Evolutionary conservation across 2,888 invertebrate genomes (phyloP), one percentile per base, ranked within the genome.

Genomic region (Scelioninae gen. 2): DNA sequence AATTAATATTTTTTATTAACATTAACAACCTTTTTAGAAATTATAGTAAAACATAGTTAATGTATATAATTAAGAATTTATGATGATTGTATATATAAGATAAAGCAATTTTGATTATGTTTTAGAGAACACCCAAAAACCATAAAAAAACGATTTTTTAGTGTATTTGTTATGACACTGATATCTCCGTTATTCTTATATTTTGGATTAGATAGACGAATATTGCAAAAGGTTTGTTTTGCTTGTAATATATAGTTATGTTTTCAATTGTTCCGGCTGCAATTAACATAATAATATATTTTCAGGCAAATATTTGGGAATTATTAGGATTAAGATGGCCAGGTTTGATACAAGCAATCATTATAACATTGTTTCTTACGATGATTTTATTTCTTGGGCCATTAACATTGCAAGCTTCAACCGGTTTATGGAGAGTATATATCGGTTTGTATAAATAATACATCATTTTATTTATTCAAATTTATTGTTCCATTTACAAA

Each of bases 61-160:
- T n/a, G n/a, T n/a, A n/a, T n/a, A n/a, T n/a, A n/a, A n/a, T n/a
- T n/a, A n/a, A n/a, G n/a, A n/a, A n/a, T n/a, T n/a, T n/a, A n/a
- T n/a, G n/a, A n/a, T n/a, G n/a, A n/a, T n/a, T n/a, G n/a, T n/a
- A n/a, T n/a, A n/a, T n/a, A n/a, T n/a, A n/a, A n/a, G n/a, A n/a
- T n/a, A n/a, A n/a, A n/a, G n/a, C n/a, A n/a, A n/a, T n/a, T n/a
- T n/a, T n/a, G n/a, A n/a, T n/a, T n/a, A 45, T 22, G 1, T 89
- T 91, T 76, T 87, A 95, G 97, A 82, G 93, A 96, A 84, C 95
- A 97, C 87, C 96, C 96, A 10, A 90, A 92, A 6, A 95, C 94
- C 3, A 94, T 97, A 78, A 96, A 95, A 85, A 91, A 91, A 83
- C 90, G 96, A 82, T 96, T 96, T 85, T 89, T 94, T 77, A 96